Evolutionary conservation across 2,888 invertebrate genomes (phyloP).

Genomic region (Drosophila paramelanica): DNA sequence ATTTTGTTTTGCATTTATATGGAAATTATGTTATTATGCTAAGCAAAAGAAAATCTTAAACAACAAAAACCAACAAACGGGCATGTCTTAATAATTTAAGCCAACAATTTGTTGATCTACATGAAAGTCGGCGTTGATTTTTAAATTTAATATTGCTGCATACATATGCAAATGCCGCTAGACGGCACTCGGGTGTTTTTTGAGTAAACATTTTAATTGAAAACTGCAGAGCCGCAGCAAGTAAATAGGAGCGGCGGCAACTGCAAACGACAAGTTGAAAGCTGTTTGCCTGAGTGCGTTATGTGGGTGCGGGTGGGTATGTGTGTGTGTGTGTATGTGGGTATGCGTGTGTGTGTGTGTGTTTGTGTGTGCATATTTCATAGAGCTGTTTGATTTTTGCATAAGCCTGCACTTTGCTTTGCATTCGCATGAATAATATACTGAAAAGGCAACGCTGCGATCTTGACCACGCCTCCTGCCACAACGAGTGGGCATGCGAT

Average conservation of each 20-base stretch:
- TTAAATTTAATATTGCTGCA: conserved; percentile 8
- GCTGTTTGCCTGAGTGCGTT: conserved; percentile 52
- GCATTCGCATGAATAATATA: conserved; percentile 58
- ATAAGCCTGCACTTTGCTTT: conserved; percentile 54
- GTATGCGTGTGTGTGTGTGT: conserved; percentile 8
- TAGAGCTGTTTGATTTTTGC: conserved; percentile 62
- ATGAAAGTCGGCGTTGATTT: conserved; percentile 9
- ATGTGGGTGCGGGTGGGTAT: conserved; percentile 13
- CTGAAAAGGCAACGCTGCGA: conserved; percentile 31
- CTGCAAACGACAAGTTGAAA: conserved; percentile 62
- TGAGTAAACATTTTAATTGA: conserved; percentile 76
- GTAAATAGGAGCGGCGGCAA: conserved; percentile 50
- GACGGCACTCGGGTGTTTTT: conserved; percentile 27
- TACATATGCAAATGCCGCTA: conserved; percentile 37
- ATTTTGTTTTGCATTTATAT: conserved; percentile 51
- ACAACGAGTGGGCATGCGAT: conserved; percentile 24
- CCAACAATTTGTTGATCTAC: conserved; percentile 25
- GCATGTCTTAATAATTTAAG: conserved; percentile 29
- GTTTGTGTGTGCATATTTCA: conserved; percentile 37
- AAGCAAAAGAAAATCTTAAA: conserved; percentile 25
- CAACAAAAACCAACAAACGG: conserved; percentile 10
- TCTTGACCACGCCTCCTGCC: conserved; percentile 7
- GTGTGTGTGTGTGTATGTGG: conserved; percentile 1
- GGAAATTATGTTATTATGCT: conserved; percentile 61
- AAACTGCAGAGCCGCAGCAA: conserved; percentile 64